Conservation (phyloP, 2,888 invertebrate species). For the Dichetophora obliterata region DNA sequence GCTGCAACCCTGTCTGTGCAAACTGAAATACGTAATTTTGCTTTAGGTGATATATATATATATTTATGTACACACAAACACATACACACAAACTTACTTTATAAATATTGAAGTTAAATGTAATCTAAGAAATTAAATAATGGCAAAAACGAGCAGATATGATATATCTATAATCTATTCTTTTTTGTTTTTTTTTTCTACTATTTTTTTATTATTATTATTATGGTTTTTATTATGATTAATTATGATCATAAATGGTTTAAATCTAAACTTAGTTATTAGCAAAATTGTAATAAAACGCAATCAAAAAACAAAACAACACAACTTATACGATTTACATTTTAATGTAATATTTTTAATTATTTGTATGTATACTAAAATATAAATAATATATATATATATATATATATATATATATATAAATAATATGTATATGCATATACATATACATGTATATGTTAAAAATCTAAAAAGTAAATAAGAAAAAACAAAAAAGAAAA, state of each 20-base stretch:
- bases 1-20: slow-evolving; percentile 48
- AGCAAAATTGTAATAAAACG: slow-evolving; percentile 69
- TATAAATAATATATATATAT: slow-evolving; percentile 52
- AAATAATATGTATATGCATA: slow-evolving; percentile 41
- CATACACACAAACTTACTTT: slow-evolving; percentile 39
- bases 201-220: slow-evolving; percentile 49
- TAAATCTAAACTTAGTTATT: slow-evolving; percentile 64
- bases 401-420: slow-evolving; percentile 50
- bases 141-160: neutral
- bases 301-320: slow-evolving; percentile 55
- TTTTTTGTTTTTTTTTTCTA: slow-evolving; percentile 44
- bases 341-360: slow-evolving; percentile 69
- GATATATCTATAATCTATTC: slow-evolving; percentile 6
- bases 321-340: slow-evolving; percentile 65
- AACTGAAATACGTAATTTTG: slow-evolving; percentile 68
- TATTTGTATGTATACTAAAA: slow-evolving; percentile 69
- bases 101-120: slow-evolving; percentile 14
- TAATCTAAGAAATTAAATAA: neutral
- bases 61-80: slow-evolving; percentile 19
- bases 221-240: slow-evolving; percentile 18
- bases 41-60: slow-evolving; percentile 63
- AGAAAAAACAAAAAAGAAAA: slow-evolving; percentile 51
- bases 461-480: slow-evolving; percentile 39
- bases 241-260: slow-evolving; percentile 16
- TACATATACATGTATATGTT: slow-evolving; percentile 42